phyloP scores from a whole-genome alignment of 2,113 vertebrate genomes.

The Microtus pennsylvanicus region DNA sequence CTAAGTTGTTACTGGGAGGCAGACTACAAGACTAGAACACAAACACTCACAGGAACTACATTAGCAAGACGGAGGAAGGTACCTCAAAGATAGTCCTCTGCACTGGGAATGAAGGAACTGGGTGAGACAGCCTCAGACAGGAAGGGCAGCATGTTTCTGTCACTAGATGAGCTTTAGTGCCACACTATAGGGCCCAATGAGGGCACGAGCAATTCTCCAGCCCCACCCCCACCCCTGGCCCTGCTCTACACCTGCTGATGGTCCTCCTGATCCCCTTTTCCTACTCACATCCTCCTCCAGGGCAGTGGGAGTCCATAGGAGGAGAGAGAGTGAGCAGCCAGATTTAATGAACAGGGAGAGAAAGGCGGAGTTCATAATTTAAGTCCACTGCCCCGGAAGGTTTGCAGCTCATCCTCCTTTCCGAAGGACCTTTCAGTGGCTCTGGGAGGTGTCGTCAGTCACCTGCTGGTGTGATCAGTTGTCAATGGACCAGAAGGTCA shows the following conservation, averaged over 20 bases:
- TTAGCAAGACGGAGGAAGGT: background rate
- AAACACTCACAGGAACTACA: background rate
- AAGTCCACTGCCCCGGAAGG: background rate
- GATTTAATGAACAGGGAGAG: constrained; percentile 1
- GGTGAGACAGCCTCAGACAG: background rate
- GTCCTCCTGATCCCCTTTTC: background rate
- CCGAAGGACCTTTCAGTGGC: background rate
- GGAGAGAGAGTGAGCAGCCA: background rate
- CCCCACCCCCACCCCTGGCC: too few species aligned
- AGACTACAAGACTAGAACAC: background rate
- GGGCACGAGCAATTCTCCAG: too few species aligned
- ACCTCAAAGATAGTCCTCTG: background rate
- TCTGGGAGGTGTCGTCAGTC: background rate
- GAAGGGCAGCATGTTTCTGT: background rate
- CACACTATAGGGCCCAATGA: background rate
- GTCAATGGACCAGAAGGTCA: constrained; percentile 61
- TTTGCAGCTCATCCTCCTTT: background rate
- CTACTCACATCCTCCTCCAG: background rate
- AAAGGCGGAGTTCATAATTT: constrained; percentile 32
- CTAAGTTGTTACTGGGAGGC: too few species aligned
- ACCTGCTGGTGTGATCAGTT: background rate
- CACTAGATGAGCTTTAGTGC: background rate
- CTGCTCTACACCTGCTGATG: background rate
- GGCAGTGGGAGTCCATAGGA: background rate
- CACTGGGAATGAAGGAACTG: background rate